Conservation (phyloP, 2,888 invertebrate genomes). For the Agonopterix arenella region DNA sequence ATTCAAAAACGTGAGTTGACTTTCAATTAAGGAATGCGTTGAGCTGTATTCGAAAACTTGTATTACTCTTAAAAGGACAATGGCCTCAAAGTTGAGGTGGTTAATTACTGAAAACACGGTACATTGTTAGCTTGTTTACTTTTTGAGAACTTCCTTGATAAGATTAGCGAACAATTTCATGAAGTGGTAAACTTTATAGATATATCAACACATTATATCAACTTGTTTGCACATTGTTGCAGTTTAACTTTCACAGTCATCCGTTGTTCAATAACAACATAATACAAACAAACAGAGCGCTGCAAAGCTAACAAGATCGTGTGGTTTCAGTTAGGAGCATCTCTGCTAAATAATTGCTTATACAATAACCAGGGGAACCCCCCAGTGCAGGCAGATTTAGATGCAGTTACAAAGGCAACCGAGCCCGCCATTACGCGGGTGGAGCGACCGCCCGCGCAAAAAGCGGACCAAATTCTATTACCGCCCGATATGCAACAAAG, state of each 20-base stretch:
- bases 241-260: constrained; percentile 1
- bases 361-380: constrained; percentile 39
- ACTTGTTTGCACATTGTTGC: too few species aligned
- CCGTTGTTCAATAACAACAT: not conserved
- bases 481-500: constrained; percentile 74
- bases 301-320: constrained; percentile 9
- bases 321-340: constrained; percentile 14
- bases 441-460: constrained; percentile 60
- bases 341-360: constrained; percentile 37
- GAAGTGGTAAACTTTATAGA: too few species aligned
- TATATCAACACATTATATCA: too few species aligned
- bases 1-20: too few species aligned
- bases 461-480: constrained; percentile 76
- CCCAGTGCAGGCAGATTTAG: constrained; percentile 58
- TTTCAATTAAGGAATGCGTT: too few species aligned
- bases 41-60: too few species aligned
- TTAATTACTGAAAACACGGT: too few species aligned
- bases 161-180: too few species aligned
- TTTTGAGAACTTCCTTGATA: too few species aligned
- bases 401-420: constrained; percentile 71
- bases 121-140: too few species aligned
- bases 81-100: too few species aligned
- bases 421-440: constrained; percentile 62
- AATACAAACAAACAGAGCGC: constrained; percentile 9
- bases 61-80: too few species aligned